Evolutionary conservation across 2,888 invertebrate species (phyloP), one percentile per base, ranked within the genome.

Genomic region (Beris morrisii): DNA sequence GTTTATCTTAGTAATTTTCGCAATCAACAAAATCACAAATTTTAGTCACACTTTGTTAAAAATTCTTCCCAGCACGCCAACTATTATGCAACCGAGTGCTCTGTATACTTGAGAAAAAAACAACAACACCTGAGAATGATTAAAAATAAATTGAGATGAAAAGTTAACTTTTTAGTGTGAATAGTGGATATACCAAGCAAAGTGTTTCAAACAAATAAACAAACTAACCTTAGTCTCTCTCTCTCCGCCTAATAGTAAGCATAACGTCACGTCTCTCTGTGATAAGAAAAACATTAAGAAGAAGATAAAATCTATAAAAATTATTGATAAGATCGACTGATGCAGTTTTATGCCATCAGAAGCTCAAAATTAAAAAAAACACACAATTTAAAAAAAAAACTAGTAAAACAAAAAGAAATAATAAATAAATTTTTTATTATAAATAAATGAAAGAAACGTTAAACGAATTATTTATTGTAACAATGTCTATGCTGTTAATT

Each of bases 221-320:
- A 50, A 66, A 55, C 64, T 55, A 50, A 64, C 56, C 45, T 56
- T 52, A 59, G 59, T 48, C 13, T 59, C 28, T 22, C 57, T 45
- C 66, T 70, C 70, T 68, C 67, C 55, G 68, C 67, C 57, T 67
- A 68, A 57, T 66, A 61, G 65, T 66, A 70, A 69, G 52, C 69
- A 73, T 73, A 76, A 76, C 76, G 77, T 76, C 76, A 76, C 76
- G 77, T 74, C 76, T 76, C 76, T 77, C 78, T 78, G 75, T 78
- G 78, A 78, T 78, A 77, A 30, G 32, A 61, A 44, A 54, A 59
- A 48, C 46, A 46, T 59, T 58, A 58, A 45, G 46, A 54, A 30
- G 48, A 38, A 53, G 31, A 31, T 50, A 48, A 32, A 48, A 46
- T 48, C 13, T 50, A 28, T 38, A 45, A 44, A 28, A 4, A 22